These are phyloP conservation scores for Phocoena sinus DNA, from an alignment of 2,113 vertebrate genomes.

Conservation along the genomic window DNA sequence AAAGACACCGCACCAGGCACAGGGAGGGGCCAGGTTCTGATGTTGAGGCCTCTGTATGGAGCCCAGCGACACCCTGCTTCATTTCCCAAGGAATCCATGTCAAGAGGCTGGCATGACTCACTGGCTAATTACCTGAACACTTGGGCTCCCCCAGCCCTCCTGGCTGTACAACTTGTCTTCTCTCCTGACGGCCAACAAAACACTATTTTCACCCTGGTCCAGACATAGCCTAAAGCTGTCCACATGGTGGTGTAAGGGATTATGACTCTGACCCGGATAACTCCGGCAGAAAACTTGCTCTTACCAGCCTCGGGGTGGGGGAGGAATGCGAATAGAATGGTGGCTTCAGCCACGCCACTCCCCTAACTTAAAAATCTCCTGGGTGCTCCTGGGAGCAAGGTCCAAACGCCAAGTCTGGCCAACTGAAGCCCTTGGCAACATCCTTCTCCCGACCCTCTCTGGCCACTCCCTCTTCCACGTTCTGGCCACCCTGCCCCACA, in stretches of 20 bases:
- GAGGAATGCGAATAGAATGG: neutral
- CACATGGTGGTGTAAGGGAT: conserved; percentile 47
- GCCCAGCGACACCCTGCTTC: neutral
- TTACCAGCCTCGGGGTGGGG: neutral
- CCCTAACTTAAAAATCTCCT: conserved; percentile 5
- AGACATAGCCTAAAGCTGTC: conserved; percentile 63
- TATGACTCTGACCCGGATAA: conserved; percentile 58
- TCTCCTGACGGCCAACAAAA: conserved; percentile 37
- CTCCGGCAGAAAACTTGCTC: conserved; percentile 31
- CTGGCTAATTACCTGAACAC: conserved; percentile 55
- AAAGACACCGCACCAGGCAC: neutral
- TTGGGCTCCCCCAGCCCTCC: conserved; percentile 42
- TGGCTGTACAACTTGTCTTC: conserved; percentile 46
- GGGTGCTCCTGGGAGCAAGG: neutral
- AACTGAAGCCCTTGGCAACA: neutral
- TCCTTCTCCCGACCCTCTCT: neutral
- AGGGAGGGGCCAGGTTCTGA: neutral
- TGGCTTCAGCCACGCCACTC: neutral
- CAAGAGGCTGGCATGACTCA: conserved; percentile 49
- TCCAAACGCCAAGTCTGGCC: neutral
- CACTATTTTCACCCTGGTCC: conserved; percentile 43
- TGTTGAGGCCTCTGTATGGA: neutral
- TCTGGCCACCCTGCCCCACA: neutral
- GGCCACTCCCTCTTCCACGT: neutral
- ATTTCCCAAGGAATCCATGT: neutral